These are phyloP conservation scores for Calliopum simillimum DNA, from an alignment of 2,888 invertebrate species.

Conservation along the genomic window DNA sequence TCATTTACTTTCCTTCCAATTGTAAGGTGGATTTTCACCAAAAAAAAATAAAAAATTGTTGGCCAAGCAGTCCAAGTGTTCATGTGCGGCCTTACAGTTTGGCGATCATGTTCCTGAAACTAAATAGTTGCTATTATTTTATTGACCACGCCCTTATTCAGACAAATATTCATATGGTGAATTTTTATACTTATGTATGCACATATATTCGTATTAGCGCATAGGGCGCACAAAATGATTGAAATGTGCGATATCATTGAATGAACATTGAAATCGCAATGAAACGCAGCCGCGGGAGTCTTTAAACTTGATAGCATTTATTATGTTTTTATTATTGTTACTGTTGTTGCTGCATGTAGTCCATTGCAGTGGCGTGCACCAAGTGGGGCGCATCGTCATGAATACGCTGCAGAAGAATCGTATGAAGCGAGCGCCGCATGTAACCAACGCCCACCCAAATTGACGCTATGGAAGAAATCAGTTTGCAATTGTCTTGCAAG, in stretches of 20 bases:
- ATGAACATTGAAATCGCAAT: constrained; percentile 6
- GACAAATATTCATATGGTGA: too few relatives aligned
- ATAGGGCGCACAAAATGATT: constrained; percentile 52
- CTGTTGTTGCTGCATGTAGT: not conserved
- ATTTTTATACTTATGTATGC: too few relatives aligned
- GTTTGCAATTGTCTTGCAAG: constrained; percentile 2
- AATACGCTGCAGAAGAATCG: constrained; percentile 8
- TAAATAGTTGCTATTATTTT: not conserved
- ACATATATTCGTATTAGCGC: too few relatives aligned
- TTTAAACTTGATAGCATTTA: not conserved
- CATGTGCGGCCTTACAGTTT: too few relatives aligned
- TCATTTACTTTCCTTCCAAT: too few relatives aligned
- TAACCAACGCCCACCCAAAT: constrained; percentile 11
- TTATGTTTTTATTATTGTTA: not conserved
- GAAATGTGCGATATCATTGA: constrained; percentile 59
- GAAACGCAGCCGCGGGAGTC: not conserved
- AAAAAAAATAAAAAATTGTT: too few relatives aligned
- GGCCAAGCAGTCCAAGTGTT: too few relatives aligned
- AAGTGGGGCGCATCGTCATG: constrained; percentile 3
- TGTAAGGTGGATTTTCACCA: too few relatives aligned
- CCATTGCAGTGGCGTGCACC: too few relatives aligned
- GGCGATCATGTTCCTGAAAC: not conserved
- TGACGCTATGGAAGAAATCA: constrained; percentile 11
- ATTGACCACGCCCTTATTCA: not conserved
- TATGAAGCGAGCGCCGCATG: constrained; percentile 7